Conservation (phyloP, 2,797 vertebrate species). For the Sebastes paucispinis region DNA sequence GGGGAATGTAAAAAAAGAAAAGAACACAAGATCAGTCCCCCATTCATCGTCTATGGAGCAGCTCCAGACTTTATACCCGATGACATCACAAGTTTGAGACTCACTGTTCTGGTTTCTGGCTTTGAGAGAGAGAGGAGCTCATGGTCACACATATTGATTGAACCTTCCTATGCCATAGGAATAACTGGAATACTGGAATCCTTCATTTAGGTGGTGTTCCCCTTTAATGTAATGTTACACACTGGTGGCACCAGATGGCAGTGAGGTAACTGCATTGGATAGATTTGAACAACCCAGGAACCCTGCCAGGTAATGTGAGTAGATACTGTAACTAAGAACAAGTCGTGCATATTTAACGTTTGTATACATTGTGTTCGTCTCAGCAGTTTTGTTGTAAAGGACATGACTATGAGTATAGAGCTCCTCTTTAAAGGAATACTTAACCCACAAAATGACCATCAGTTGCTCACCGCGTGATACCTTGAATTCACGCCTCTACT, state of each 20-base stretch:
- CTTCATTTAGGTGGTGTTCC: too few relatives aligned
- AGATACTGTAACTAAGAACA: background rate
- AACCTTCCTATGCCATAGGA: too few relatives aligned
- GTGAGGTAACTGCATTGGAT: background rate
- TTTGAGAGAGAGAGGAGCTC: too few relatives aligned
- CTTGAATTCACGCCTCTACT: too few relatives aligned
- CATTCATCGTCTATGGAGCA: too few relatives aligned
- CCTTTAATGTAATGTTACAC: background rate
- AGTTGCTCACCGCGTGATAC: background rate
- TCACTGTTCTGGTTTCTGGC: too few relatives aligned
- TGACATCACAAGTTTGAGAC: too few relatives aligned
- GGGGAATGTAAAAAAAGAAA: too few relatives aligned
- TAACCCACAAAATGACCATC: background rate
- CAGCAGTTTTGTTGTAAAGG: background rate
- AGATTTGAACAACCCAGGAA: background rate
- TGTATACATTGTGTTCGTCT: background rate
- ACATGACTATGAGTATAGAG: background rate
- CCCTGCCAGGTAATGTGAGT: background rate
- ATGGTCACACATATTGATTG: too few relatives aligned
- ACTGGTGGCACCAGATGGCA: constrained; percentile 18
- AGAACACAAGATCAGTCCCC: too few relatives aligned
- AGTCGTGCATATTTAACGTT: background rate
- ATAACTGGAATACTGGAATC: too few relatives aligned
- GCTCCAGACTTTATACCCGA: too few relatives aligned
- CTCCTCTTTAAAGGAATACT: background rate